Percentiles rank a stretch among this genome's conserved stretches.
These are phyloP conservation scores for Pachycephala philippinensis DNA, from an alignment of 2,113 vertebrate species.

Conservation along the genomic window DNA sequence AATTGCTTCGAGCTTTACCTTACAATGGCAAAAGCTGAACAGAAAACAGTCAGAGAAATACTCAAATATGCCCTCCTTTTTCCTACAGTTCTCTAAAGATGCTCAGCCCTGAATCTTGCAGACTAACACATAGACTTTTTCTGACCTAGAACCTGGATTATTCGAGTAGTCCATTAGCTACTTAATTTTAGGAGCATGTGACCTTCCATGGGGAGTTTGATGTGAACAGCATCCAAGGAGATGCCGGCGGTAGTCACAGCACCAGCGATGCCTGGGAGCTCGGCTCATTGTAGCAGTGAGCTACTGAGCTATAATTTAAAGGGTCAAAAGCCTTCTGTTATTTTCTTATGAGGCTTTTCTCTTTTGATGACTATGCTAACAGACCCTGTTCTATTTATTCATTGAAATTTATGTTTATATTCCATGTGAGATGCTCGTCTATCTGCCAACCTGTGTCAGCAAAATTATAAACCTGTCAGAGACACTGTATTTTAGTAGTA, in stretches of 20 bases:
- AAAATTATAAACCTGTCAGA: slow-evolving; percentile 69
- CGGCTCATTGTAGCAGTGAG: not conserved
- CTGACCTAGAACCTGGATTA: not conserved
- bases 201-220: not conserved
- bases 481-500: slow-evolving; percentile 56
- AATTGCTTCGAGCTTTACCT: not conserved
- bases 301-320: slow-evolving; percentile 40
- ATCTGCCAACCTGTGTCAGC: slow-evolving; percentile 60
- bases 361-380: slow-evolving; percentile 47
- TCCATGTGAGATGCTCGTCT: slow-evolving; percentile 11
- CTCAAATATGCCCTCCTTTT: not conserved
- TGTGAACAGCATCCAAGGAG: not conserved
- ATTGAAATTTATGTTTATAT: slow-evolving; percentile 60
- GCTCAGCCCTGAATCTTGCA: not conserved
- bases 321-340: slow-evolving; percentile 60
- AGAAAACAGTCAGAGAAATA: not conserved
- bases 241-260: not conserved
- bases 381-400: slow-evolving; percentile 59
- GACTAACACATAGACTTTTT: not conserved
- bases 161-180: not conserved
- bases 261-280: not conserved
- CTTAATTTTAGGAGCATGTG: not conserved
- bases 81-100: not conserved
- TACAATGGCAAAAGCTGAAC: not conserved
- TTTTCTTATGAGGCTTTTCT: slow-evolving; percentile 44